Base-by-base conservation (phyloP, 2,888 invertebrate genomes). In the Myopa testacea region DNA sequence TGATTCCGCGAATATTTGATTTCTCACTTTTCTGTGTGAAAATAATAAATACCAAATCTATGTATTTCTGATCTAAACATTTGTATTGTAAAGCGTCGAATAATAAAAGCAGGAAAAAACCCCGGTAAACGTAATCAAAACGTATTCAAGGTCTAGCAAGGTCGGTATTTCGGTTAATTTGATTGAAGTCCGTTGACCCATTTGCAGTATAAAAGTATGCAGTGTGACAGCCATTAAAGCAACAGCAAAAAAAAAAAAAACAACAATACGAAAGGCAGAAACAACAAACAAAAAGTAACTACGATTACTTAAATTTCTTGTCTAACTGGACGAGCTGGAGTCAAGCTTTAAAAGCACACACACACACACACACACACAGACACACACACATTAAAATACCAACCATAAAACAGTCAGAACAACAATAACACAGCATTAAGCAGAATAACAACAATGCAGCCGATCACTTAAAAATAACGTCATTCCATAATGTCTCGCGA, bases 101-200 rank as follows among this genome's bases (percentile, higher is more conserved):
- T 12, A 50, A 50, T 6, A 50, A 12, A 50, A 12, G 12, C 50
- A 50, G 12, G 7, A 50, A 50, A 50, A 50, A 12, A 50, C 50
- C 7, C 50, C 7, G 50, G 7, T 6, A 50, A 6, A 14, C 50
- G 50, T 50, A 50, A 8, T 50, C 50, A 50, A 50, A 50, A 3
- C 8, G 67, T n/a, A n/a, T 34, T 86, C 87, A 88, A 88, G 88
- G 88, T 87, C 87, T 84, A 79, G 75, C 87, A 87, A 88, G 88
- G 88, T 87, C 87, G 85, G 81, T 81, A 83, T 80, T 82, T 84
- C 81, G 79, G 80, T 82, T 82, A 81, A 82, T 82, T 82, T 82
- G 79, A 75, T 75, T 78, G 78, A 82, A 82, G 88, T 87, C 84
- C 88, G 85, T 84, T 88, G 88, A 88, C 86, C 88, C 83, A 86